Evolutionary conservation across 2,888 invertebrate species (phyloP).

Genomic region (Eupeodes latifasciatus): DNA sequence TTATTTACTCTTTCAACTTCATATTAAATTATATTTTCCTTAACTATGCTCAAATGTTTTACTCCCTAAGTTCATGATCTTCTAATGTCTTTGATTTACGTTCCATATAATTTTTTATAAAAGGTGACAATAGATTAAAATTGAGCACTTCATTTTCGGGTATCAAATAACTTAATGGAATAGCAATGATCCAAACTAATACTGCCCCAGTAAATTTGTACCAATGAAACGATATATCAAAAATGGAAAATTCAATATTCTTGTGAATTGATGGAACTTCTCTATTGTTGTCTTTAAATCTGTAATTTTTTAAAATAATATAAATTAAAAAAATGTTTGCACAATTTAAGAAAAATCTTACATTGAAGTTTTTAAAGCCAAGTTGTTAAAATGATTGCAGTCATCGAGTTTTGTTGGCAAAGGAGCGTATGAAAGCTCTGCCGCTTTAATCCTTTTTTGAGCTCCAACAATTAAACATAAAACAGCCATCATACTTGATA

Average conservation of each 20-base stretch:
- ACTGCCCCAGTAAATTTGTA: constrained; percentile 85
- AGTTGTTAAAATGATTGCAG: constrained; percentile 78
- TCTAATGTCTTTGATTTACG: background rate
- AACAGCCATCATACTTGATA: constrained; percentile 79
- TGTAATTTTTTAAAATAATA: background rate
- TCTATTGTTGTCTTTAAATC: constrained; percentile 77
- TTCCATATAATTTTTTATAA: constrained; percentile 48
- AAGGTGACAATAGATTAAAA: constrained; percentile 81
- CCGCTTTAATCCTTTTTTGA: constrained; percentile 79
- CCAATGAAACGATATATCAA: constrained; percentile 87
- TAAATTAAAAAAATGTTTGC: background rate
- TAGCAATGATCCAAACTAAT: constrained; percentile 85
- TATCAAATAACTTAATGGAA: constrained; percentile 85
- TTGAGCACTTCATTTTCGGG: constrained; percentile 80
- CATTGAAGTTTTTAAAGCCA: constrained; percentile 76
- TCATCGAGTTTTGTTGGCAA: constrained; percentile 80
- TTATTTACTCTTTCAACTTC: too few species aligned
- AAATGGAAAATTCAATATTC: constrained; percentile 84
- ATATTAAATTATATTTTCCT: too few species aligned
- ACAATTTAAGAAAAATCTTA: constrained; percentile 68
- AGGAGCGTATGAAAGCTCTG: constrained; percentile 79
- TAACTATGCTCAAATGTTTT: background rate
- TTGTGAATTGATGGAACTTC: background rate
- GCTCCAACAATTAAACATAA: constrained; percentile 81
- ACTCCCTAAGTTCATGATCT: background rate